phyloP scores from a whole-genome alignment of 1,140 invertebrate genomes.

The Polypedilum vanderplanki region DNA sequence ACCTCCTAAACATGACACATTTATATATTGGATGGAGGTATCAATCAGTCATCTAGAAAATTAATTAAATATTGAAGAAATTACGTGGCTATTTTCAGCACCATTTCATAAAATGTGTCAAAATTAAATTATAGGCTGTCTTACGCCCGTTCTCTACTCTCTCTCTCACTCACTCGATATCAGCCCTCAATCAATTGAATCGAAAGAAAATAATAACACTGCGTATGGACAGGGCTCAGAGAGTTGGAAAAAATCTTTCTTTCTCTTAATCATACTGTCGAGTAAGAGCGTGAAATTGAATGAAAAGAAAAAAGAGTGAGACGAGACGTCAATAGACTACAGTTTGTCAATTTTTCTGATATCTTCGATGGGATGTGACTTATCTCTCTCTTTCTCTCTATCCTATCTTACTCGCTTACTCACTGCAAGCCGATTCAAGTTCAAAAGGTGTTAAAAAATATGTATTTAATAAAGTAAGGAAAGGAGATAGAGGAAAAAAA shows the following conservation, averaged over 20 bases:
- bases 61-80: constrained; percentile 20
- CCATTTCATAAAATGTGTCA: constrained; percentile 1
- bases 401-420: neutral
- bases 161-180: neutral
- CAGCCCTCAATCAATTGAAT: constrained; percentile 11
- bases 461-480: neutral
- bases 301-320: neutral
- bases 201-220: neutral
- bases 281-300: neutral
- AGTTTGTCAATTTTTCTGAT: constrained; percentile 19
- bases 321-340: neutral
- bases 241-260: neutral
- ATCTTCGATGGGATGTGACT: constrained; percentile 26
- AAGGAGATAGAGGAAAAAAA: too few relatives aligned
- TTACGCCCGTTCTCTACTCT: neutral
- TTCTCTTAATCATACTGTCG: constrained; percentile 18
- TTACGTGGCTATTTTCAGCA: constrained; percentile 16
- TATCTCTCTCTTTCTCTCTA: neutral
- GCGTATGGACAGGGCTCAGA: neutral
- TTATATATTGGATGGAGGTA: constrained; percentile 4
- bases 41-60: constrained; percentile 18
- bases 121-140: constrained; percentile 13
- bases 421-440: neutral
- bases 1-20: constrained; percentile 1
- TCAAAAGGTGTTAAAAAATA: constrained; percentile 27